Conservation (phyloP, 2,797 vertebrate genomes). For the Neosilurus mollespiculum region DNA sequence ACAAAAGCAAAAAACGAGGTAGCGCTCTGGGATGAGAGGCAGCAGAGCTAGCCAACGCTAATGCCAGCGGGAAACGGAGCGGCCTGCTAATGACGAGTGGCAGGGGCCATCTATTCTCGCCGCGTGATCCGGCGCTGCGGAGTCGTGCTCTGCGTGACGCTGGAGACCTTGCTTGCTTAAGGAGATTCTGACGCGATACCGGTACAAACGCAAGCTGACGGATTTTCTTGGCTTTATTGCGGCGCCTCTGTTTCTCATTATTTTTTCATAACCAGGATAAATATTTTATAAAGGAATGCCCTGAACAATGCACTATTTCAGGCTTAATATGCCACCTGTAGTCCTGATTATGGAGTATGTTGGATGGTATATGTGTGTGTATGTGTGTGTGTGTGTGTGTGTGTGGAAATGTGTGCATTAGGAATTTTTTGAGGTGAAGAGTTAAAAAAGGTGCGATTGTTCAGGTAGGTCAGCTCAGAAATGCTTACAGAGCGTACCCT, state of each 20-base stretch:
- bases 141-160: slow-evolving; percentile 59
- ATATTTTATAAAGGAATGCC: slow-evolving; percentile 47
- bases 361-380: not conserved
- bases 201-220: slow-evolving; percentile 6
- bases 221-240: slow-evolving; percentile 38
- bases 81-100: slow-evolving; percentile 72
- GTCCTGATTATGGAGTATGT: not conserved
- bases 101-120: slow-evolving; percentile 71
- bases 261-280: slow-evolving; percentile 44
- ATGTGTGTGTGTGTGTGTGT: not conserved
- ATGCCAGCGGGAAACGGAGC: slow-evolving; percentile 69
- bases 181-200: slow-evolving; percentile 9
- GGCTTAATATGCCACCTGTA: slow-evolving; percentile 30
- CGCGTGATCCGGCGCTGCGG: slow-evolving; percentile 64
- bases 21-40: slow-evolving; percentile 34
- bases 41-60: slow-evolving; percentile 58
- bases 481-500: not conserved
- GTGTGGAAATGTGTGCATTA: not conserved
- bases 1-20: slow-evolving; percentile 41
- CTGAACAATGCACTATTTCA: slow-evolving; percentile 30
- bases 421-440: not conserved
- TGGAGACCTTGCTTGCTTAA: slow-evolving; percentile 49
- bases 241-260: slow-evolving; percentile 35
- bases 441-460: not conserved
- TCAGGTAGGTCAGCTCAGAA: not conserved